Percentiles rank a stretch among this genome's conserved stretches.
phyloP scores from a whole-genome alignment of 2,888 invertebrate genomes.

The Caenorhabditis wallacei region DNA sequence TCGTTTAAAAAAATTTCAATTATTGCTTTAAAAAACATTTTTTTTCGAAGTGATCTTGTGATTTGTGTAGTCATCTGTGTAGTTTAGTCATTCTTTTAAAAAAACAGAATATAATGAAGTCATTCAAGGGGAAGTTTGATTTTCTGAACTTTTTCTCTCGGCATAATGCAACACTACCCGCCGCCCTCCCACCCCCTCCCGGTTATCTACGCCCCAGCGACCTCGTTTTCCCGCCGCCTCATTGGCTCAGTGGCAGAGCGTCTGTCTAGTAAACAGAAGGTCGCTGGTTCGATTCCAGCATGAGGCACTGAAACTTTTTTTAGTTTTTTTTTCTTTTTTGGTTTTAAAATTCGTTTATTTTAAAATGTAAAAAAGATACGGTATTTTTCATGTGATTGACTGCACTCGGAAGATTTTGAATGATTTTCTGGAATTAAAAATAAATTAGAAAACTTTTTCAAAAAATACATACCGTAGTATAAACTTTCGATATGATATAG shows the following conservation, averaged over 20 bases:
- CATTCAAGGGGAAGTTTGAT: no score
- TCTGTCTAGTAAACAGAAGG: conserved; percentile 82
- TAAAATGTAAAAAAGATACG: no score
- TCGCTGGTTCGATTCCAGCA: conserved; percentile 81
- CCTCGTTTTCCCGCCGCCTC: conserved; percentile 53
- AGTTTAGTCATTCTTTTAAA: no score
- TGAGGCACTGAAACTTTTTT: conserved; percentile 73
- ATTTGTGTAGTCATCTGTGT: no score
- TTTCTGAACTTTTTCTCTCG: no score
- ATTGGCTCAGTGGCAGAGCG: conserved; percentile 81
- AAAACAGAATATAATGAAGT: no score
- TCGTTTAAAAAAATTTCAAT: no score
- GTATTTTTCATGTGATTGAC: not conserved
- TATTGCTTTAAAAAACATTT: no score
- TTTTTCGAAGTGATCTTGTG: no score
- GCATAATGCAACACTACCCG: not conserved
- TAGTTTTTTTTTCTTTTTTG: conserved; percentile 21
- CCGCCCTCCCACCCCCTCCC: not conserved
- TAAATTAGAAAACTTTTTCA: not conserved
- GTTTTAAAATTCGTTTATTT: no score
- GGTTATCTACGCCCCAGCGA: not conserved
- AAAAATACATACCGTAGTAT: not conserved
- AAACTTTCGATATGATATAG: conserved; percentile 13
- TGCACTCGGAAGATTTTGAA: not conserved
- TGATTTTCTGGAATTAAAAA: not conserved